Conservation (phyloP, 2,113 vertebrate species). For the Melanostigma gelatinosum region DNA sequence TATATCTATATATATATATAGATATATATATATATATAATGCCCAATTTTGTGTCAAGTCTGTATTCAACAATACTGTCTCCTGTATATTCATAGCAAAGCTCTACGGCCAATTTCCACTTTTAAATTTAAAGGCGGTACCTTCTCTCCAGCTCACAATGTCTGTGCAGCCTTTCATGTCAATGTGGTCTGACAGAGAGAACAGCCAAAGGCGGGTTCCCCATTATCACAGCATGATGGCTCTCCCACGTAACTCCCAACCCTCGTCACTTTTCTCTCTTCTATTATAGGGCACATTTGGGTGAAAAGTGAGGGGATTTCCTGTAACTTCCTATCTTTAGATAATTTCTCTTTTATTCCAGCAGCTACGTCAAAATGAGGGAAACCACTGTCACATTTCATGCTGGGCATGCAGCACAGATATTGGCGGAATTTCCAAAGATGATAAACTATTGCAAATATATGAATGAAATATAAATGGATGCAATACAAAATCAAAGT, state of each 20-base stretch:
- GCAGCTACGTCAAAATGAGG: neutral
- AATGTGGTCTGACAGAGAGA: conserved; percentile 25
- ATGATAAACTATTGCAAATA: neutral
- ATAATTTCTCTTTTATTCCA: conserved; percentile 23
- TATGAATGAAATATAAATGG: neutral
- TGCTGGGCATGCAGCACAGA: conserved; percentile 2
- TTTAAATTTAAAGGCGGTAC: conserved; percentile 8
- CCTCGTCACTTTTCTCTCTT: conserved; percentile 28
- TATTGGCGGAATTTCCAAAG: neutral
- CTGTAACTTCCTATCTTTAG: conserved; percentile 48
- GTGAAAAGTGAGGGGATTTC: conserved; percentile 56
- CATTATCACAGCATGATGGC: conserved; percentile 57
- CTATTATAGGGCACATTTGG: conserved; percentile 55
- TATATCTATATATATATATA: too few species aligned
- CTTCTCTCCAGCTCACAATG: conserved; percentile 25
- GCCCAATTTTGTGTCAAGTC: neutral
- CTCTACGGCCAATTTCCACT: neutral
- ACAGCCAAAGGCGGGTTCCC: conserved; percentile 37
- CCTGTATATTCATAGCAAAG: neutral
- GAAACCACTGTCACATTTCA: conserved; percentile 18
- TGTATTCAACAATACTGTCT: neutral
- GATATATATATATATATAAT: neutral
- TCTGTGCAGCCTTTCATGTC: conserved; percentile 7
- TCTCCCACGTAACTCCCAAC: conserved; percentile 56
- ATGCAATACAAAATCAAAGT: neutral